A percentile compares a stretch with the other conserved stretches of the same genome.
phyloP scores from a whole-genome alignment of 2,888 invertebrate species.

The Latrodectus elegans region DNA sequence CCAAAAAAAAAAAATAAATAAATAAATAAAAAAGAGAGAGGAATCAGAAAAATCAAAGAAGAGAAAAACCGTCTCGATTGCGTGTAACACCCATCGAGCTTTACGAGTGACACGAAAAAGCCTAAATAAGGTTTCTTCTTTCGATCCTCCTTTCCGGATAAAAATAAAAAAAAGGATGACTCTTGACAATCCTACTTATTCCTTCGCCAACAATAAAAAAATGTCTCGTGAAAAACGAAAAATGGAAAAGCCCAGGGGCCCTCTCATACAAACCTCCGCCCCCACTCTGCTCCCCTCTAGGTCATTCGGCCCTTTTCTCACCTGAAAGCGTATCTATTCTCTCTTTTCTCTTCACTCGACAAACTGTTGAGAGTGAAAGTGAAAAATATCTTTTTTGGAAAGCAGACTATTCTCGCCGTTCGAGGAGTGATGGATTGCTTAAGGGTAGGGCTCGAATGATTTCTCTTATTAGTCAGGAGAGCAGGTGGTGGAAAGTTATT shows the following conservation, averaged over 20 bases:
- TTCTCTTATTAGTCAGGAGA: too few relatives aligned
- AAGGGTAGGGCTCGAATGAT: background rate
- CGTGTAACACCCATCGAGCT: background rate
- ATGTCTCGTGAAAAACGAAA: slow-evolving; percentile 2
- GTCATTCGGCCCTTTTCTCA: slow-evolving; percentile 2
- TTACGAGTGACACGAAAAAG: background rate
- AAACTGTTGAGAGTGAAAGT: slow-evolving; percentile 5
- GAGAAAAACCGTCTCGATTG: background rate
- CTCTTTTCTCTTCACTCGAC: background rate
- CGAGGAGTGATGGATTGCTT: background rate
- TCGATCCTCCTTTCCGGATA: background rate
- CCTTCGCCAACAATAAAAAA: background rate
- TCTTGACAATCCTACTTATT: background rate
- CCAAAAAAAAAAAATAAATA: too few relatives aligned
- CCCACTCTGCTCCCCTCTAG: background rate
- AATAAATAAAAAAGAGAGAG: background rate
- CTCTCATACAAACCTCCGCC: background rate
- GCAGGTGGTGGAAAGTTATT: too few relatives aligned
- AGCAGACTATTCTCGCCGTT: background rate
- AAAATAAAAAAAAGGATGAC: background rate
- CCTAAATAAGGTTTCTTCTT: slow-evolving; percentile 1
- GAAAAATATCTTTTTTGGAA: background rate
- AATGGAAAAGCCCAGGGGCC: slow-evolving; percentile 3
- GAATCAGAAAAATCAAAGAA: background rate
- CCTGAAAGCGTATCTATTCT: background rate